Evolutionary conservation across 2,113 vertebrate species (phyloP).

Genomic region (Rhea pennata): DNA sequence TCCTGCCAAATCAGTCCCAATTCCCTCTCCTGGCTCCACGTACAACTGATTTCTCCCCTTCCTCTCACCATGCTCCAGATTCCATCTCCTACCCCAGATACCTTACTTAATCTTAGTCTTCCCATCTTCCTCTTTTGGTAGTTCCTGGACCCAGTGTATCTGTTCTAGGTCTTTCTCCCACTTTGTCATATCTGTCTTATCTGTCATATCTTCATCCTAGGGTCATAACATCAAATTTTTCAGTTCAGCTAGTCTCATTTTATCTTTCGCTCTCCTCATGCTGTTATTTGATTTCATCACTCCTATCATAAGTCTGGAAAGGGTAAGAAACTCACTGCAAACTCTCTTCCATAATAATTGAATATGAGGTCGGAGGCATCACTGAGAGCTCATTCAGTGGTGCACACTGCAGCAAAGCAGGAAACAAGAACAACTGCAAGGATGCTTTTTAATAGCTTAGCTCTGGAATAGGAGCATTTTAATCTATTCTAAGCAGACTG

Average conservation of each 20-base stretch:
- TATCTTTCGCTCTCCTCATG: not conserved
- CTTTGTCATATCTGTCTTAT: not conserved
- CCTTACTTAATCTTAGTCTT: conserved; percentile 32
- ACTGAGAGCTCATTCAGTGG: not conserved
- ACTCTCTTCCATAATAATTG: not conserved
- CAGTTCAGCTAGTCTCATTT: not conserved
- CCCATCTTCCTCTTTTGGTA: not conserved
- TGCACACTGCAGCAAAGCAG: not conserved
- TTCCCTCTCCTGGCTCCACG: not conserved
- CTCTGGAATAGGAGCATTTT: not conserved
- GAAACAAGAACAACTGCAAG: not conserved
- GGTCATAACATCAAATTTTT: not conserved
- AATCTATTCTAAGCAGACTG: not conserved
- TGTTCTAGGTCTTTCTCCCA: not conserved
- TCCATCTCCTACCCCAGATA: not conserved
- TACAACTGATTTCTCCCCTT: not conserved
- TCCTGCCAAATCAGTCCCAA: conserved; percentile 15
- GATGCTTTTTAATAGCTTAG: not conserved
- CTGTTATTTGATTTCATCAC: not conserved
- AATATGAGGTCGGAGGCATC: not conserved
- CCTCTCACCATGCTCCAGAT: not conserved
- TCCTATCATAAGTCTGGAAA: not conserved
- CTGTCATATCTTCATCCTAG: not conserved
- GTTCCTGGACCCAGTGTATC: not conserved
- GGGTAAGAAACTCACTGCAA: not conserved